Evolutionary conservation across 1,140 invertebrate genomes (phyloP).

Genomic region (Brachionus asplanchnoidis): DNA sequence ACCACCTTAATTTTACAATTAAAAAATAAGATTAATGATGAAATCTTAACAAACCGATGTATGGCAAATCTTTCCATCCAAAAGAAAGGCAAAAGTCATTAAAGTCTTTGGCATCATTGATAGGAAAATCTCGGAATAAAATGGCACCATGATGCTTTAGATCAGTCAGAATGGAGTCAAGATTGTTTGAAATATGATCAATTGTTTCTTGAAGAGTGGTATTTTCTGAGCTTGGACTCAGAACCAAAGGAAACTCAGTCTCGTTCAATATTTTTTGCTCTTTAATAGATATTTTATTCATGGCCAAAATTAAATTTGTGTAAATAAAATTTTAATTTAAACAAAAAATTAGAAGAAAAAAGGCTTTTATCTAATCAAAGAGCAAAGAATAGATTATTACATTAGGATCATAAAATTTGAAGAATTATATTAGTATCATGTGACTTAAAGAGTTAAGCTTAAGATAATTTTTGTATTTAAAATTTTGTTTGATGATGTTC

Average conservation of each 20-base stretch:
- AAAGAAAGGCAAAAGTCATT: slow-evolving; percentile 48
- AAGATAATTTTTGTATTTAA: background rate
- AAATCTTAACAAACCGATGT: slow-evolving; percentile 44
- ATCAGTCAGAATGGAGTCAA: slow-evolving; percentile 41
- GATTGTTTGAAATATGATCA: slow-evolving; percentile 39
- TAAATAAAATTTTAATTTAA: background rate
- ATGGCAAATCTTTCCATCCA: slow-evolving; percentile 46
- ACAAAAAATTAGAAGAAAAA: background rate
- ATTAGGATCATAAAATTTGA: background rate
- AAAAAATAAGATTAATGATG: background rate
- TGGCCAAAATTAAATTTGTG: background rate
- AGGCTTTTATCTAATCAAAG: background rate
- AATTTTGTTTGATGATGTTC: too few species aligned
- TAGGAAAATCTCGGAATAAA: slow-evolving; percentile 48
- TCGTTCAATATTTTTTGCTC: background rate
- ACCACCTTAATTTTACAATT: slow-evolving; percentile 30
- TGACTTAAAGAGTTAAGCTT: background rate
- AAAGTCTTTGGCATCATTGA: slow-evolving; percentile 46
- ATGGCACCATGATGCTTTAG: slow-evolving; percentile 48
- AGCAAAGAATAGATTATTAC: background rate
- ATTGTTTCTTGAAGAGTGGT: background rate
- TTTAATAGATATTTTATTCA: background rate
- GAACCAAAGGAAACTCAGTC: background rate
- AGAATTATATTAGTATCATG: background rate
- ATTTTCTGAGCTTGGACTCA: background rate